Conservation (phyloP, 2,797 vertebrate species). For the Sebastes alutus region DNA sequence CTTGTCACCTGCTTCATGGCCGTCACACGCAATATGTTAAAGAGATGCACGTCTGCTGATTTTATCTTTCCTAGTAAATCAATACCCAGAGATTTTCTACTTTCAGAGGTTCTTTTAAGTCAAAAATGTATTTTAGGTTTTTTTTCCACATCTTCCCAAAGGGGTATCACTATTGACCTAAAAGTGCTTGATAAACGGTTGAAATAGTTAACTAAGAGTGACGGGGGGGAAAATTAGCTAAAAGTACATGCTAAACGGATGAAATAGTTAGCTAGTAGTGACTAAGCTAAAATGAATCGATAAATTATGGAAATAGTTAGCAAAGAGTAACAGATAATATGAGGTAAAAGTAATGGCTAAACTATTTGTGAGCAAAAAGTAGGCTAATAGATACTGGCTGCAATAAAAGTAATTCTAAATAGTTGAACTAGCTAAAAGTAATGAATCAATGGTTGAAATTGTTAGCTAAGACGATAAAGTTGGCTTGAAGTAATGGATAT, state of each 20-base stretch:
- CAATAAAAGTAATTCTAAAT: background rate
- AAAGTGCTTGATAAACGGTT: rapidly evolving
- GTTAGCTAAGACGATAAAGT: background rate
- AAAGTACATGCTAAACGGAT: background rate
- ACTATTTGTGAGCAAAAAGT: background rate
- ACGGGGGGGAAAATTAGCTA: rapidly evolving
- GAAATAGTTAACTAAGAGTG: background rate
- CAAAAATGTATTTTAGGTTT: too few species aligned
- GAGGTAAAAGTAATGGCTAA: background rate
- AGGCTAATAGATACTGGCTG: background rate
- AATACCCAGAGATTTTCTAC: background rate
- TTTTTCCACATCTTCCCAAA: too few species aligned
- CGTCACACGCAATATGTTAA: background rate
- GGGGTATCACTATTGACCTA: too few species aligned
- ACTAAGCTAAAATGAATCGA: rapidly evolving
- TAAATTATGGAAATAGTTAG: background rate
- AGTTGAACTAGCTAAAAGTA: background rate
- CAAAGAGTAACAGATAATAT: background rate
- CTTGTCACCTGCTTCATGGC: background rate
- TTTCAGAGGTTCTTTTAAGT: background rate
- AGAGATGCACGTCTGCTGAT: background rate
- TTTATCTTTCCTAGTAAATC: background rate
- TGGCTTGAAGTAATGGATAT: background rate
- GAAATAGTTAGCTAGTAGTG: background rate
- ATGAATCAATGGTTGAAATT: background rate